Conservation (phyloP, 1,140 invertebrate genomes). For the Scylla paramamosain region DNA sequence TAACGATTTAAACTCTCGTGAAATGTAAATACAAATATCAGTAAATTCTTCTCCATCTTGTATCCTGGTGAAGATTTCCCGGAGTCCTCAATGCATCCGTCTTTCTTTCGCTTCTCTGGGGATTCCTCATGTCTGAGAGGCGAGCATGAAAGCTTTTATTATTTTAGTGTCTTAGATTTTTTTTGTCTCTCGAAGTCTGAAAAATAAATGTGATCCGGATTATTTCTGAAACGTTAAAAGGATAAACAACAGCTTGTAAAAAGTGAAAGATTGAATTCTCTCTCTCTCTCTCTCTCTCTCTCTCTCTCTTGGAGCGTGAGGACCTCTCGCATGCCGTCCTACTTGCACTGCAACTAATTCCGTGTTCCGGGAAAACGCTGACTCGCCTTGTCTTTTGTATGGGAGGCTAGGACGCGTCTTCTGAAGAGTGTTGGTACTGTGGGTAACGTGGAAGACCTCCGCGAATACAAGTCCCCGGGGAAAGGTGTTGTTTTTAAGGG, state of each 20-base stretch:
- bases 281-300: background rate
- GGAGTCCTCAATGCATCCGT: too few species aligned
- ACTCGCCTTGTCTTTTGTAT: background rate
- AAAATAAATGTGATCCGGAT: too few species aligned
- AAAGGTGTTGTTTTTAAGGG: slow-evolving; percentile 21
- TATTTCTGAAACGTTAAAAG: too few species aligned
- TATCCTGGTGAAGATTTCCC: too few species aligned
- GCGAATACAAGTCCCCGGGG: background rate
- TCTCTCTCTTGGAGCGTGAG: background rate
- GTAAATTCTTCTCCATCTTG: too few species aligned
- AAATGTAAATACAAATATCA: too few species aligned
- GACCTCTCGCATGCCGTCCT: background rate
- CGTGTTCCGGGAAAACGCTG: background rate
- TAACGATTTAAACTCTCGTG: too few species aligned
- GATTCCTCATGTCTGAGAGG: too few species aligned
- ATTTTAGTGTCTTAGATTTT: background rate
- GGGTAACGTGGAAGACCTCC: background rate
- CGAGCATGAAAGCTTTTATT: too few species aligned
- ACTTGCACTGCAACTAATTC: background rate
- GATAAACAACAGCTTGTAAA: too few species aligned
- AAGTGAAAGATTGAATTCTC: too few species aligned
- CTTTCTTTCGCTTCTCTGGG: too few species aligned
- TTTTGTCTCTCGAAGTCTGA: background rate
- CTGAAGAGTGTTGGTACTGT: background rate
- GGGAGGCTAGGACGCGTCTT: background rate